These are phyloP conservation scores for Turritopsis dohrnii DNA, from an alignment of 30 jellyfish, hydroid and myxozoan genomes.

Conservation along the genomic window DNA sequence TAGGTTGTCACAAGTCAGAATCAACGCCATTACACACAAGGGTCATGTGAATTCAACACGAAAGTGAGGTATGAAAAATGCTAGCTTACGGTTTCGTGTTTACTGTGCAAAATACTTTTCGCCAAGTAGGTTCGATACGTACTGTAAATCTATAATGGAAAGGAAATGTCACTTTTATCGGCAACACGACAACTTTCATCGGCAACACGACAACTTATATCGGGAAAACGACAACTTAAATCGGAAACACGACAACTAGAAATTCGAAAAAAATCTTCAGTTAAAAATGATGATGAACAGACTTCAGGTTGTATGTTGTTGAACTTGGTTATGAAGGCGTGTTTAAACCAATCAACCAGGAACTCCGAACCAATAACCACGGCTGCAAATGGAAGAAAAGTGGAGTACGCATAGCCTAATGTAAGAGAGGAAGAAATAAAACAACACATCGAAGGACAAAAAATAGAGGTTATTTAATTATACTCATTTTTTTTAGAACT, in stretches of 20 bases:
- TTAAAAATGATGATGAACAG: not conserved
- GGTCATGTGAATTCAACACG: no score
- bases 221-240: no score
- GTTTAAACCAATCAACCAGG: conserved; percentile 97
- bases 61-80: not conserved
- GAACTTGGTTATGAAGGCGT: conserved; percentile 93
- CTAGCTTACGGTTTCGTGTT: conserved; percentile 64
- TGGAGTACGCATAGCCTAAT: conserved; percentile 53
- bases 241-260: no score
- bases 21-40: no score
- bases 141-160: conserved; percentile 62
- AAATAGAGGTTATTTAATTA: no score
- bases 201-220: no score
- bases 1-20: no score
- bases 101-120: conserved; percentile 50
- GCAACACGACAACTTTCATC: not conserved
- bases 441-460: no score
- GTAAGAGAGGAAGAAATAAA: not conserved
- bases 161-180: not conserved
- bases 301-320: conserved; percentile 95
- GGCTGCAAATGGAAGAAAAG: conserved; percentile 86
- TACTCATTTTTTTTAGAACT: no score
- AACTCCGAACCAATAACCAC: conserved; percentile 92
- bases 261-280: no score
- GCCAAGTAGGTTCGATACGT: conserved; percentile 90